phyloP scores from a whole-genome alignment of 2,113 vertebrate species.

The Crotalus helleri region DNA sequence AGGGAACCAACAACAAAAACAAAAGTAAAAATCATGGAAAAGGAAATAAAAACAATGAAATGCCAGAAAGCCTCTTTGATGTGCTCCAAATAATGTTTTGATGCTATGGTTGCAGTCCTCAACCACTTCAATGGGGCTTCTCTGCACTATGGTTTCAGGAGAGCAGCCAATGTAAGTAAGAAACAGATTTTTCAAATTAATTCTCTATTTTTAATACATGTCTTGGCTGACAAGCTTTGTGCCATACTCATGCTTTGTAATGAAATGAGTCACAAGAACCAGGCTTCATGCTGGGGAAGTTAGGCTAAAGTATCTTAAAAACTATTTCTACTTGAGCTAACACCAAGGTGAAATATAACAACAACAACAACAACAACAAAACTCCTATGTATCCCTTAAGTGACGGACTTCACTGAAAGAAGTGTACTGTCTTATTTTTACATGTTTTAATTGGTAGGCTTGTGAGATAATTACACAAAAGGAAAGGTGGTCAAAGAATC shows the following conservation, averaged over 20 bases:
- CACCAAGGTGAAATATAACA: constrained; percentile 39
- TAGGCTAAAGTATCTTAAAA: constrained; percentile 33
- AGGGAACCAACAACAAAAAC: not conserved
- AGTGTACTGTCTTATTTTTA: not conserved
- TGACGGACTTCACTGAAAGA: not conserved
- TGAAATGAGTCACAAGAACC: constrained; percentile 45
- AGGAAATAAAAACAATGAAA: constrained; percentile 24
- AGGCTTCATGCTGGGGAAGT: constrained; percentile 38
- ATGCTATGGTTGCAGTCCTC: constrained; percentile 39
- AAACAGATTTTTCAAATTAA: constrained; percentile 56
- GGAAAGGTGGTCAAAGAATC: not conserved
- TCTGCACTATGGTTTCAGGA: constrained; percentile 20
- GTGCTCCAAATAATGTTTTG: constrained; percentile 50
- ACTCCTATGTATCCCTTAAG: not conserved
- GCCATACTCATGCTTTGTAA: constrained; percentile 45
- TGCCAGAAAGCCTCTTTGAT: constrained; percentile 19
- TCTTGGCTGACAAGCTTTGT: constrained; percentile 34
- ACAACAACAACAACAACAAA: not conserved
- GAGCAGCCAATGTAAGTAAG: constrained; percentile 48
- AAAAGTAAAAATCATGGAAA: constrained; percentile 17
- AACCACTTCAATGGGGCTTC: constrained; percentile 27
- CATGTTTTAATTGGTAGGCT: not conserved
- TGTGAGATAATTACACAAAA: not conserved
- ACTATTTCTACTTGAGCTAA: constrained; percentile 54
- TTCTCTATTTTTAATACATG: constrained; percentile 55